phyloP scores from a whole-genome alignment of 2,888 invertebrate species.

The Netelia fuscicornis region DNA sequence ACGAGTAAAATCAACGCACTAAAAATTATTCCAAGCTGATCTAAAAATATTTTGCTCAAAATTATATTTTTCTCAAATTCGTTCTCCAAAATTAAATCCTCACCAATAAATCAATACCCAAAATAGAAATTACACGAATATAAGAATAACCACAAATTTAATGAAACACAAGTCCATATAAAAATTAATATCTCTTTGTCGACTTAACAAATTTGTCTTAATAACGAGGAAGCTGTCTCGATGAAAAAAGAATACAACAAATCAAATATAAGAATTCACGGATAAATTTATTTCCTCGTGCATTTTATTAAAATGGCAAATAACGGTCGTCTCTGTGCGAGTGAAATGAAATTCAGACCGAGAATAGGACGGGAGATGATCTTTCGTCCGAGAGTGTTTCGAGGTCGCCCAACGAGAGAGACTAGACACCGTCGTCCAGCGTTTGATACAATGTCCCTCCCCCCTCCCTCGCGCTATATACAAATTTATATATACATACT shows the following conservation, averaged over 20 bases:
- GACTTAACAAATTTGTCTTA: too few species aligned
- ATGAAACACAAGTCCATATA: too few species aligned
- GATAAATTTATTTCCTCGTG: neutral
- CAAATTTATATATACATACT: constrained; percentile 3
- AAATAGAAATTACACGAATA: too few species aligned
- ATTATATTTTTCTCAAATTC: too few species aligned
- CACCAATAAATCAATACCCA: too few species aligned
- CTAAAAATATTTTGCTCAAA: neutral
- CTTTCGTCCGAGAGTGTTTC: constrained; percentile 45
- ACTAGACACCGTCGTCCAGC: constrained; percentile 45
- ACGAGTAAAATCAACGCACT: neutral
- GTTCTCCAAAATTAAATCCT: too few species aligned
- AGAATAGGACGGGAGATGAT: constrained; percentile 45
- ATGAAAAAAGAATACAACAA: too few species aligned
- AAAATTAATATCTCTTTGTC: too few species aligned
- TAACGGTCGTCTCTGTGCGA: neutral
- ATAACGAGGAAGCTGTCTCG: too few species aligned
- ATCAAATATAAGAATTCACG: neutral
- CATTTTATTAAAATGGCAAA: neutral
- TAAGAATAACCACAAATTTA: too few species aligned
- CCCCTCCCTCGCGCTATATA: neutral
- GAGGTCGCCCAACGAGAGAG: constrained; percentile 54
- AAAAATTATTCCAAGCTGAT: neutral
- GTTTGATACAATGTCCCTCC: neutral
- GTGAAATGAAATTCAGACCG: constrained; percentile 31